Percentiles rank a stretch among this genome's conserved stretches.
These are phyloP conservation scores for Tupaia tana DNA, from an alignment of 2,113 vertebrate genomes.

Conservation along the genomic window DNA sequence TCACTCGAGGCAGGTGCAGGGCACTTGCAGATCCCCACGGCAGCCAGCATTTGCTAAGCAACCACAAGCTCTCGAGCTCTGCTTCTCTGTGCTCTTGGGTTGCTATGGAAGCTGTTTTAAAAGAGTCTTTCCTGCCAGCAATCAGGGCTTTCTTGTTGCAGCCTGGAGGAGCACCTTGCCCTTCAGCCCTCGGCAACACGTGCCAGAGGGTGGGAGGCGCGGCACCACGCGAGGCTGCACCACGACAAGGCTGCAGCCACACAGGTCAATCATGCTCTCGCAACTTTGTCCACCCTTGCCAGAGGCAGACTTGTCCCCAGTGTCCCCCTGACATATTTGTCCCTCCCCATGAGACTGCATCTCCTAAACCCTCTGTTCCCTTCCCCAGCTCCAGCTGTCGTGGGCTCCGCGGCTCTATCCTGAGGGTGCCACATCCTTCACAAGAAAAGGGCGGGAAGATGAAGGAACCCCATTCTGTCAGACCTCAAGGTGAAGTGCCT, in stretches of 20 bases:
- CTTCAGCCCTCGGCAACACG: not conserved
- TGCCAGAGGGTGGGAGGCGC: not conserved
- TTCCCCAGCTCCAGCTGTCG: not conserved
- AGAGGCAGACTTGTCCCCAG: not conserved
- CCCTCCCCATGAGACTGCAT: not conserved
- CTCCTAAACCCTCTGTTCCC: not conserved
- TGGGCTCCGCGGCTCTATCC: not conserved
- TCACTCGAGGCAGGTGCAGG: not conserved
- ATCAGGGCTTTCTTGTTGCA: not conserved
- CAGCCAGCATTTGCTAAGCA: conserved; percentile 53
- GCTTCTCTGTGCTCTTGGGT: conserved; percentile 2
- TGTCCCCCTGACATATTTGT: not conserved
- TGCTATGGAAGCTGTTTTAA: conserved; percentile 70
- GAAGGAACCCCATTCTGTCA: not conserved
- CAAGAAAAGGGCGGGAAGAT: not conserved
- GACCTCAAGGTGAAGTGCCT: not conserved
- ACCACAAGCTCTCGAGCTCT: not conserved
- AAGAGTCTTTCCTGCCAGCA: conserved; percentile 33
- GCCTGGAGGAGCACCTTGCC: not conserved
- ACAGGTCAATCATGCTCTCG: rapidly evolving
- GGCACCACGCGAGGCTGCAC: not conserved
- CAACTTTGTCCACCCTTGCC: not conserved
- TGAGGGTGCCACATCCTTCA: rapidly evolving
- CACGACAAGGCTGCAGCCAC: not conserved
- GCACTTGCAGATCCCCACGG: not conserved